These are phyloP conservation scores for Aricia agestis DNA, from an alignment of 1,140 invertebrate genomes.

Conservation along the genomic window DNA sequence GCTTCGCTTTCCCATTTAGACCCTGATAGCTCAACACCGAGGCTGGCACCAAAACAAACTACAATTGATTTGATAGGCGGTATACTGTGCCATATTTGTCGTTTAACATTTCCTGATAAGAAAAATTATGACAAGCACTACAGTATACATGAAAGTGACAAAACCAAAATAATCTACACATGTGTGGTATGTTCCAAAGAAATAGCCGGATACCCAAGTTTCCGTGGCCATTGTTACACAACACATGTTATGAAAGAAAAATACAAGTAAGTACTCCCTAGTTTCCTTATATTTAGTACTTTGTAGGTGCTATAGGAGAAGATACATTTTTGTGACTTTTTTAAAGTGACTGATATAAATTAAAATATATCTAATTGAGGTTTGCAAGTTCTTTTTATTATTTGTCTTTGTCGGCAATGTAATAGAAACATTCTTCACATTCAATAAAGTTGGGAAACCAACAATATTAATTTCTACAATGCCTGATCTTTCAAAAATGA, in stretches of 20 bases:
- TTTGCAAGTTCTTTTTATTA: too few species aligned
- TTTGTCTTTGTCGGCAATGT: too few species aligned
- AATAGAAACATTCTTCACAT: too few species aligned
- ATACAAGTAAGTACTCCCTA: constrained; percentile 51
- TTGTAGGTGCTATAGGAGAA: too few species aligned
- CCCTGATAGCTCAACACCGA: constrained; percentile 24
- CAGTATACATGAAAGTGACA: constrained; percentile 39
- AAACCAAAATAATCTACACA: constrained; percentile 49
- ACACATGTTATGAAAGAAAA: constrained; percentile 57
- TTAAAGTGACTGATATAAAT: too few species aligned
- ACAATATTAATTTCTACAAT: too few species aligned
- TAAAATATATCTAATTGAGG: too few species aligned
- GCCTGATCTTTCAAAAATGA: too few species aligned
- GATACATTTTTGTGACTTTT: too few species aligned
- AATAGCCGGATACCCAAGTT: constrained; percentile 53
- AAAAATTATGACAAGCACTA: constrained; percentile 62
- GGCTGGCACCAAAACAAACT: constrained; percentile 43
- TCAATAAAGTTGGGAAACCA: too few species aligned
- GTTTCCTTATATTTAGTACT: not conserved
- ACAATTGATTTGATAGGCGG: constrained; percentile 64
- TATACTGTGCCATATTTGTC: constrained; percentile 58
- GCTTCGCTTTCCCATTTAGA: constrained; percentile 40
- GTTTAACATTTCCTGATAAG: constrained; percentile 51
- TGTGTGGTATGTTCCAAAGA: constrained; percentile 60
- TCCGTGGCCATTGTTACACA: constrained; percentile 63